phyloP scores from a whole-genome alignment of 2,113 vertebrate species.

The Ellobius talpinus region DNA sequence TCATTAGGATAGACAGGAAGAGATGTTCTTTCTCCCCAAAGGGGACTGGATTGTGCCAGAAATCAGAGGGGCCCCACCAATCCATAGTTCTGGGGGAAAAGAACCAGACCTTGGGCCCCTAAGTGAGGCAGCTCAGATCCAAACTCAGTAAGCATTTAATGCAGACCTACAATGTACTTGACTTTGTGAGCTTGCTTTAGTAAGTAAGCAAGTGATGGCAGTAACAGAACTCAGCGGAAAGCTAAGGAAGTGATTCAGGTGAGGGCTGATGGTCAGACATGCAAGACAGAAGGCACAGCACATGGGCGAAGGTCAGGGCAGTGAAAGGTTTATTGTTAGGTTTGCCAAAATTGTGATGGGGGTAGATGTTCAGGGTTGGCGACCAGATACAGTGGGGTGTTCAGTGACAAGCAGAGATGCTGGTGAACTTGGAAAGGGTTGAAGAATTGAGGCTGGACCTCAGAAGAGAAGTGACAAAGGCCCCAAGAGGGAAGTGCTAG shows the following conservation, averaged over 20 bases:
- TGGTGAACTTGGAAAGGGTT: constrained; percentile 14
- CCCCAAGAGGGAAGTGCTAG: not conserved
- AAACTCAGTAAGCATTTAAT: not conserved
- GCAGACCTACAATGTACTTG: not conserved
- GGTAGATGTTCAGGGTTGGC: not conserved
- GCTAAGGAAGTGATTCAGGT: not conserved
- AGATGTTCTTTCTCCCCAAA: constrained; percentile 38
- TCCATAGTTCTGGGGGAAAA: not conserved
- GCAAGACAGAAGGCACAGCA: not conserved
- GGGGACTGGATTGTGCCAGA: not conserved
- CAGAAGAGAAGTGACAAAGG: constrained; percentile 2
- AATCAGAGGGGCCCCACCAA: not conserved
- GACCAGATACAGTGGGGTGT: not conserved
- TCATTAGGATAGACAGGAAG: constrained; percentile 47
- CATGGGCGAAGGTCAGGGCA: not conserved
- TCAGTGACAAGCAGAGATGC: not conserved
- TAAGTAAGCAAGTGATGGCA: not conserved
- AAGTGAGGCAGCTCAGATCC: not conserved
- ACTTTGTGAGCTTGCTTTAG: not conserved
- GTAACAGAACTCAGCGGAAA: not conserved
- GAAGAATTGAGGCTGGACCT: constrained; percentile 42
- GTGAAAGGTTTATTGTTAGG: not conserved
- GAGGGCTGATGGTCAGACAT: not conserved
- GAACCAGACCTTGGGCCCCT: not conserved
- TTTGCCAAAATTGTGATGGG: not conserved